Evolutionary conservation across 2,113 vertebrate species (phyloP).

Genomic region (Calidris pugnax): DNA sequence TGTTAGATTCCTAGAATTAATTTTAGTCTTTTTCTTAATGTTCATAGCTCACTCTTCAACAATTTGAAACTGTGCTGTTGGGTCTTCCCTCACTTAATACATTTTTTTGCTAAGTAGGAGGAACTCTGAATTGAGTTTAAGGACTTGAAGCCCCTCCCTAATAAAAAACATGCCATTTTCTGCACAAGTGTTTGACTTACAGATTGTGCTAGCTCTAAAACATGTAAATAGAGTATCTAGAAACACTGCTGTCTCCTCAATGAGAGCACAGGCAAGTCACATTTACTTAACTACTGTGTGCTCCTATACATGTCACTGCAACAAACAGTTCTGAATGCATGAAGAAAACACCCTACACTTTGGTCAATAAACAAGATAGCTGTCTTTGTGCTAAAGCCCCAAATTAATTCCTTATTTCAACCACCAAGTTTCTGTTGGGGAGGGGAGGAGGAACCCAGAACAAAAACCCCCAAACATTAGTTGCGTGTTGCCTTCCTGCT

Average conservation of each 20-base stretch:
- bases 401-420: not conserved
- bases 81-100: not conserved
- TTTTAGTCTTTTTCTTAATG: not conserved
- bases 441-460: not conserved
- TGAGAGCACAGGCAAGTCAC: not conserved
- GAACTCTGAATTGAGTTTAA: not conserved
- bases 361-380: not conserved
- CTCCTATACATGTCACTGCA: not conserved
- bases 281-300: not conserved
- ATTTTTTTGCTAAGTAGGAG: not conserved
- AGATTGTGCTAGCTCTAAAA: not conserved
- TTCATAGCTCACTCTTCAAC: not conserved
- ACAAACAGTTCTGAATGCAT: not conserved
- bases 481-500: not conserved
- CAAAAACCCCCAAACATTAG: fast-evolving
- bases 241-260: not conserved
- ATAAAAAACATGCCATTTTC: not conserved
- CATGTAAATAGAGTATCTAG: not conserved
- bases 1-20: not conserved
- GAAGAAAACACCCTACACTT: not conserved
- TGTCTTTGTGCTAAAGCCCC: not conserved
- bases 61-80: not conserved
- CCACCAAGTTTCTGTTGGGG: not conserved
- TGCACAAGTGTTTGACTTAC: not conserved
- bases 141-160: not conserved